Percentiles rank a stretch among this genome's conserved stretches.
Evolutionary conservation across 2,113 vertebrate species (phyloP).

Genomic region (Pituophis catenifer): DNA sequence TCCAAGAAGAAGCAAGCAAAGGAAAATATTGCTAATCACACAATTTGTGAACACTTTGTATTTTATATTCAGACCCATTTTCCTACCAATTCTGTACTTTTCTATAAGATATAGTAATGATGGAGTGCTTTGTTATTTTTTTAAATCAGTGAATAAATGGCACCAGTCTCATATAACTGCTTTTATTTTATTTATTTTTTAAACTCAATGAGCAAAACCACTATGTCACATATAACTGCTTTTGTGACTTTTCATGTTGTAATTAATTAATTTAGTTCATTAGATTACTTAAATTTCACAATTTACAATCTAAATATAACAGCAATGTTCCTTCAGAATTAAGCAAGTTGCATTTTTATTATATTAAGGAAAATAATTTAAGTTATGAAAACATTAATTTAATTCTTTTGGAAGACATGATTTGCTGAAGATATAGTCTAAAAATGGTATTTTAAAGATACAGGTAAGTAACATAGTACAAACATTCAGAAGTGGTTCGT

Average conservation of each 20-base stretch:
- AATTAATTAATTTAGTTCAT: neutral
- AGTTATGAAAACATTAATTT: conserved; percentile 1
- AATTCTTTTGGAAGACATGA: neutral
- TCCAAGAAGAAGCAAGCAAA: neutral
- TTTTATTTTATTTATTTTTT: neutral
- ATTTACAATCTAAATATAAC: neutral
- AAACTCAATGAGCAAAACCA: conserved; percentile 13
- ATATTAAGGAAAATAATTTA: conserved; percentile 6
- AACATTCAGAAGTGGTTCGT: neutral
- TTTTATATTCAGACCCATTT: neutral
- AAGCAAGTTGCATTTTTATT: neutral
- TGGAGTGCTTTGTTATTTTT: neutral
- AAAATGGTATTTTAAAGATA: conserved; percentile 7
- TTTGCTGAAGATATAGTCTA: conserved; percentile 14
- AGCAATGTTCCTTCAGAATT: conserved; percentile 16
- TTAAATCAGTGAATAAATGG: conserved; percentile 13
- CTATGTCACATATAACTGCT: conserved; percentile 13
- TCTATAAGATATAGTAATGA: neutral
- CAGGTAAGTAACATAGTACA: neutral
- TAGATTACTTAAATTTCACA: neutral
- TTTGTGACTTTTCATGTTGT: conserved; percentile 24
- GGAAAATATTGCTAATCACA: neutral
- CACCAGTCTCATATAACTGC: neutral
- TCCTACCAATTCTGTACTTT: neutral
- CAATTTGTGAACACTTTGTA: conserved; percentile 11